Base-by-base conservation (phyloP, 2,113 vertebrate species). In the Eulemur rufifrons region DNA sequence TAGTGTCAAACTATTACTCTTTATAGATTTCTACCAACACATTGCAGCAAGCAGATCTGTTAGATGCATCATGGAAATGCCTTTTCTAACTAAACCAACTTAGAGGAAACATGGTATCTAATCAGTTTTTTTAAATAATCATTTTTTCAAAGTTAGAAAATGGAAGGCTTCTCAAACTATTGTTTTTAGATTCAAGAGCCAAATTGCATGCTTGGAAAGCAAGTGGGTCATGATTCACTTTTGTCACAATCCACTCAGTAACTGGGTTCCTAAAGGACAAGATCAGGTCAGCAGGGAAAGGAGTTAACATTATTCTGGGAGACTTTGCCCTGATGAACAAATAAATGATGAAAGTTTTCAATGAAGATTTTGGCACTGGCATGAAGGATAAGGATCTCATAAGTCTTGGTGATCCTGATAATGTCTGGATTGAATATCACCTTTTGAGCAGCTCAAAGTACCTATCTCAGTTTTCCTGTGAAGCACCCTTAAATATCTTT, bases 11-110 rank as follows among this genome's bases (percentile, higher is more conserved):
- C 42, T 14, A 89, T 64, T 66, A 25, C 56, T 66, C 78, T 96
- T 68, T 96, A 18, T 83, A 94, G 84, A 69, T 32, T 84, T 96
- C 64, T 39, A 95, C 97, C 78, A 96, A 94, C 66, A 89, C 66
- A 42, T 1, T 68, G 27, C n/a, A 66, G 29, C 8, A 42, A 74
- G n/a, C 34, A 61, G n/a, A n/a, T 64, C 37, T 8, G 64, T 20
- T 34, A 23, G 52, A 64, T 12, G 61, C 25, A 27, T 47, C 13
- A 34, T 13, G 11, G 34, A 94, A 76, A 89, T 88, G 64, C n/a
- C n/a, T 93, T 96, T 96, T 68, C 47, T 93, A 87, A 95, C 20
- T 3, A 81, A 95, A 78, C n/a, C 37, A 45, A 69, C 39, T 87
- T 82, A 92, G 12, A 85, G 21, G 39, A 93, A 95, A 87, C 1